Percentiles rank a stretch among this genome's conserved stretches.
phyloP scores from a whole-genome alignment of 2,113 vertebrate species.

The Lycaon pictus region DNA sequence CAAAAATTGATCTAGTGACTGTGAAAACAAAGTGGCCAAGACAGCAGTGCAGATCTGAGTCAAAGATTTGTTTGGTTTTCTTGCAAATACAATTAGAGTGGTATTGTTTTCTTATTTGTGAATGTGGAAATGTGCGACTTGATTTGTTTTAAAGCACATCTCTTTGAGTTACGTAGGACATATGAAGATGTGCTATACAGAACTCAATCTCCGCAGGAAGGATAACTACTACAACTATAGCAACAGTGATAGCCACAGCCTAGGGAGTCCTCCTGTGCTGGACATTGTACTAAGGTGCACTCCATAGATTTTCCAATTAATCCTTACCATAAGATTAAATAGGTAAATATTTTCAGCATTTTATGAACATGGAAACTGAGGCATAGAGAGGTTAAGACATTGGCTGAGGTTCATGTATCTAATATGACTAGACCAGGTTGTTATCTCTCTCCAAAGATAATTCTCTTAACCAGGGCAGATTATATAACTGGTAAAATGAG shows the following conservation, averaged over 20 bases:
- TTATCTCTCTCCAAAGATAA: background rate
- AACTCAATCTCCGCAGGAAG: background rate
- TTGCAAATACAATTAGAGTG: background rate
- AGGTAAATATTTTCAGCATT: background rate
- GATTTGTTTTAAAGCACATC: slow-evolving; percentile 21
- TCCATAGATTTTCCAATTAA: background rate
- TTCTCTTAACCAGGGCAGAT: background rate
- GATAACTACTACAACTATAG: background rate
- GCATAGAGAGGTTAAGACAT: background rate
- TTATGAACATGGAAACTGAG: slow-evolving; percentile 47
- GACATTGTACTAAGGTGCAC: background rate
- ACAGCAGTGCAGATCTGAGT: background rate
- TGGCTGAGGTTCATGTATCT: background rate
- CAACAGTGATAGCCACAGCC: background rate
- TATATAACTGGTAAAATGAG: background rate
- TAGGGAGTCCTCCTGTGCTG: background rate
- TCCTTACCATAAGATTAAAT: background rate
- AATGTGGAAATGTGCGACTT: slow-evolving; percentile 13
- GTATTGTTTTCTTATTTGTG: slow-evolving; percentile 1
- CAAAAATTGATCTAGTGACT: background rate
- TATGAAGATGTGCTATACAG: background rate
- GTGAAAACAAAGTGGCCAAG: background rate
- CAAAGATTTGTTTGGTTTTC: slow-evolving; percentile 2
- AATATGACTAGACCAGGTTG: background rate
- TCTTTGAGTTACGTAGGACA: background rate